phyloP scores from a whole-genome alignment of 2,797 vertebrate species.

The Phataginus tetradactyla region DNA sequence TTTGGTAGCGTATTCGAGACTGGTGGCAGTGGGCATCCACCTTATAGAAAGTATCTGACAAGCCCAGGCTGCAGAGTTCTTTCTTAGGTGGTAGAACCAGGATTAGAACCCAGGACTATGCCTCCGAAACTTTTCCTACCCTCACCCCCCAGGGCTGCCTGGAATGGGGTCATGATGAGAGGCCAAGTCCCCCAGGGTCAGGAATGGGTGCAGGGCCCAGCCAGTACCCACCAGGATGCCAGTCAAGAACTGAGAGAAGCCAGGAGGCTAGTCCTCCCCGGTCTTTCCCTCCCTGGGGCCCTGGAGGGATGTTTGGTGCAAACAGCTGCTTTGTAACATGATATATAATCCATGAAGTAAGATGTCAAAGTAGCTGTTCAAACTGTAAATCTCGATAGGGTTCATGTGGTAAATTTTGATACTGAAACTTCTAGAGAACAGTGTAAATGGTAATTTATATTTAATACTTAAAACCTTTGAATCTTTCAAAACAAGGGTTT shows the following conservation, averaged over 20 bases:
- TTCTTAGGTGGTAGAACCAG: background rate
- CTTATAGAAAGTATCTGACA: background rate
- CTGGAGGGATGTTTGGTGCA: background rate
- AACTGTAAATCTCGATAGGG: background rate
- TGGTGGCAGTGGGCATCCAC: fast-evolving
- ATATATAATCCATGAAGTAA: background rate
- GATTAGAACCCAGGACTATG: background rate
- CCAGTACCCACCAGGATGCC: background rate
- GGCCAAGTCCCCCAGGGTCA: background rate
- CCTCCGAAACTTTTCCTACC: background rate
- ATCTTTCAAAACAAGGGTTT: background rate
- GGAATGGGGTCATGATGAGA: background rate
- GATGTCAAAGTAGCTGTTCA: background rate
- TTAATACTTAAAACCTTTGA: background rate
- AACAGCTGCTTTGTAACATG: background rate
- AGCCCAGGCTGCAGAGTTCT: background rate
- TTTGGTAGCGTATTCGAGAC: background rate
- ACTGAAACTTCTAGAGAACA: background rate
- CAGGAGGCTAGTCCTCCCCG: background rate
- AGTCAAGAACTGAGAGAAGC: background rate
- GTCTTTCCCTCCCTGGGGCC: background rate
- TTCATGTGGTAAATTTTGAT: background rate
- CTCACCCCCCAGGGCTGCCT: background rate
- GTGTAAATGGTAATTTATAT: background rate
- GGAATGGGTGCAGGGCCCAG: background rate